Percentiles rank a stretch among this genome's conserved stretches.
Conservation (phyloP, 1,140 invertebrate genomes). For the Meloidogyne hapla region DNA sequence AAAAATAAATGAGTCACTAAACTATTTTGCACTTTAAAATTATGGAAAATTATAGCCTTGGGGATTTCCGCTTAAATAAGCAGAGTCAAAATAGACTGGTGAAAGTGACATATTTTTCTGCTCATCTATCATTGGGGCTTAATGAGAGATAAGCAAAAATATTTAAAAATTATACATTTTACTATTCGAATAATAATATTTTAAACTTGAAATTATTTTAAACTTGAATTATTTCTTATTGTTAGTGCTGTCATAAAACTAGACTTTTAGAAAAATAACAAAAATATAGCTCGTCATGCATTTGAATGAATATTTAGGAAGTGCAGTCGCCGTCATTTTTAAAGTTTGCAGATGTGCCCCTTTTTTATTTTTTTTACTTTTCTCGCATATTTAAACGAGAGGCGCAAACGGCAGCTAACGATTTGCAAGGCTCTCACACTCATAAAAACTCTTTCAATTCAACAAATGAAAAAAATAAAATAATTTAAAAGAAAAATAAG, state of each 20-base stretch:
- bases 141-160: too few species aligned
- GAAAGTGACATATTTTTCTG: neutral
- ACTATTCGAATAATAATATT: too few species aligned
- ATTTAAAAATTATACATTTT: too few species aligned
- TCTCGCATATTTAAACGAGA: neutral
- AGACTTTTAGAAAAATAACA: neutral
- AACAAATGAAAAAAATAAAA: neutral
- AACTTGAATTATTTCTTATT: too few species aligned
- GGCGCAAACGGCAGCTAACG: constrained; percentile 1
- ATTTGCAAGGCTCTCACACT: neutral
- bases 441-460: neutral
- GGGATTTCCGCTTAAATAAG: neutral
- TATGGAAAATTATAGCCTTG: neutral
- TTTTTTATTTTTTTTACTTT: neutral
- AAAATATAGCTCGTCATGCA: neutral
- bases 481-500: neutral
- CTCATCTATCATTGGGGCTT: neutral
- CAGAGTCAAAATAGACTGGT: neutral
- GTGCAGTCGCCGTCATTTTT: neutral
- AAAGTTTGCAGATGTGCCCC: neutral
- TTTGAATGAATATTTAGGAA: neutral
- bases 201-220: too few species aligned
- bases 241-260: neutral
- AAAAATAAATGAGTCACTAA: neutral
- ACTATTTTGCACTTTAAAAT: neutral